Conservation (phyloP, 1,140 invertebrate genomes). For the Andrena cerasifolii region DNA sequence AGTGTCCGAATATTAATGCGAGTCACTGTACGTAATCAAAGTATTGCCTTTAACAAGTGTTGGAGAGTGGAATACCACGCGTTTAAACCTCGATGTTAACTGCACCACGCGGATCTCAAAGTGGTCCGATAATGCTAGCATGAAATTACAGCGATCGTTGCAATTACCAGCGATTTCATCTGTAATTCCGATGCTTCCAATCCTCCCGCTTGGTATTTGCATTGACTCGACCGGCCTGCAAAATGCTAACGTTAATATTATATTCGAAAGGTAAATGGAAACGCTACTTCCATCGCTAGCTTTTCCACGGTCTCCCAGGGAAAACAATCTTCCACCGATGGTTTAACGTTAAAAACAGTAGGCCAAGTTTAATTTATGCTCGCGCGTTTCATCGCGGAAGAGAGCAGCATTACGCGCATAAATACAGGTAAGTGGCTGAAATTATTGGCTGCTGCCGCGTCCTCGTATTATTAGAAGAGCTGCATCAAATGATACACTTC, state of each 20-base stretch:
- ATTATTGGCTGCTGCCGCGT: slow-evolving; percentile 9
- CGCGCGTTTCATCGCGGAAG: slow-evolving; percentile 8
- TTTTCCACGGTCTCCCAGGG: no score
- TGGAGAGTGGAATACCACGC: background rate
- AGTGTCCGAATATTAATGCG: no score
- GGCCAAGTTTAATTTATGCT: slow-evolving; percentile 23
- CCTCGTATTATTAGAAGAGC: slow-evolving; percentile 40
- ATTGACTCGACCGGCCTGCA: background rate
- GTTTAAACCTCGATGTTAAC: background rate
- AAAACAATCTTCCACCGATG: background rate
- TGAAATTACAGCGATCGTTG: background rate
- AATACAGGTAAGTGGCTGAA: slow-evolving; percentile 31
- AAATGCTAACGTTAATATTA: background rate
- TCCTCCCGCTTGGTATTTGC: background rate
- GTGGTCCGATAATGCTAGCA: background rate
- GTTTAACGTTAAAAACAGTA: background rate
- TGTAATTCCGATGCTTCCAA: background rate
- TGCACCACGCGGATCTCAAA: background rate
- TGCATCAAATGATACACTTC: slow-evolving; percentile 46
- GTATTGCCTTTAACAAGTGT: background rate
- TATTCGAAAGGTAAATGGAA: background rate
- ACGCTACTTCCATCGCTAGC: no score
- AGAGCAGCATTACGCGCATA: slow-evolving; percentile 25
- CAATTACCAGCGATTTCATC: background rate
- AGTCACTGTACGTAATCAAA: no score